Base-by-base conservation (phyloP, 1,140 invertebrate species). In the Scaptomyza graminum region DNA sequence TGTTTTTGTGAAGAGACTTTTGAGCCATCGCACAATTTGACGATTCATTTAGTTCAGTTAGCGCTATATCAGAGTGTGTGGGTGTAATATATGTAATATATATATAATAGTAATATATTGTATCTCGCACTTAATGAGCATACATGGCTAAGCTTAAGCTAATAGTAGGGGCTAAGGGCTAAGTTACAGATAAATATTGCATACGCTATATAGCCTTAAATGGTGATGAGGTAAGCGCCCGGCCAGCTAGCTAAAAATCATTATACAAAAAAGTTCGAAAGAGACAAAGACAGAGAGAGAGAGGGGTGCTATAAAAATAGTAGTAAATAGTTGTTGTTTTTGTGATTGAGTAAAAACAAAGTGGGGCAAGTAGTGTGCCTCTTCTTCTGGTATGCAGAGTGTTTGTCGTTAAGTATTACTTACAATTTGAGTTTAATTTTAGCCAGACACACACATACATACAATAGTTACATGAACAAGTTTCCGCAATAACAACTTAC, bases 151-250 rank as follows among this genome's bases (percentile, higher is more conserved):
- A 51, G 64, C 70, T 62, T 74, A 78, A 70, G 44, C 60, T 67
- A 67, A 34, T 9, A 67, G 9, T 9, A 63, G 60, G 64, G 60
- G 64, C 59, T 68, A 76, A 60, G 64, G 61, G 44, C 67, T 72
- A 65, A 84, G 63, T 68, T 79, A 74, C 37, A 76, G 56, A 70
- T 84, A 80, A 60, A 85, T 85, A 85, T 85, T 85, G 82, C 82
- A 85, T 85, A 87, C 60, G 83, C 82, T 85, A 85, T 85, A 85
- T 85, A 85, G 82, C 82, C 82, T 85, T 85, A 85, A 87, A 85
- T 87, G 82, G 82, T 85, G 82, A 85, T 85, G 82, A 85, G 82
- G 82, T 85, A 85, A 85, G 82, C 73, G 82, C 73, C 80, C 72
- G 57, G 43, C 56, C 69, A 43, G 55, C 51, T 68, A 69, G 43